Evolutionary conservation across 1,140 invertebrate genomes (phyloP).

Genomic region (Drosophila navojoa): DNA sequence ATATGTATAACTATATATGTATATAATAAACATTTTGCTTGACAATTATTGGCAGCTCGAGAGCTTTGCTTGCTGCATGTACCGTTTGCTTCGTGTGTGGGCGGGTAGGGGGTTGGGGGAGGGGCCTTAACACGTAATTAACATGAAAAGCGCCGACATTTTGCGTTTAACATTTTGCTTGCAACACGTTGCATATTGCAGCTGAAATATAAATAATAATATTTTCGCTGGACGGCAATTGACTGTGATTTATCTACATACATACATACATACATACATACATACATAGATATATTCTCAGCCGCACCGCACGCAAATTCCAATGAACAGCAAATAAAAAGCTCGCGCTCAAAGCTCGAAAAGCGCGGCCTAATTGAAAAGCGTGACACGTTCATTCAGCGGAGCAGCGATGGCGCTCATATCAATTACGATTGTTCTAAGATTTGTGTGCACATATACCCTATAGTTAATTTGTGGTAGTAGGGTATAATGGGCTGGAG

Average conservation of each 20-base stretch:
- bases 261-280: no score
- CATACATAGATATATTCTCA: slow-evolving; percentile 19
- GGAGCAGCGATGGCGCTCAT: slow-evolving; percentile 7
- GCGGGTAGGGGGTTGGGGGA: neutral
- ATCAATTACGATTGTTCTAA: slow-evolving; percentile 36
- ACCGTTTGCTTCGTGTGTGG: neutral
- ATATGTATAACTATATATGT: slow-evolving; percentile 16
- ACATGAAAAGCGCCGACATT: slow-evolving; percentile 67
- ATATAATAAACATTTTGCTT: slow-evolving; percentile 18
- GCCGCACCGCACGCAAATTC: neutral
- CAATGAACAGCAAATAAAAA: slow-evolving; percentile 20
- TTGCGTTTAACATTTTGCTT: slow-evolving; percentile 43
- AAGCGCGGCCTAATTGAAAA: slow-evolving; percentile 51
- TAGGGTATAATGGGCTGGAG: neutral
- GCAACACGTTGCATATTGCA: slow-evolving; percentile 38
- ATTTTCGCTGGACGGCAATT: neutral
- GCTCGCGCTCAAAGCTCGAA: slow-evolving; percentile 11
- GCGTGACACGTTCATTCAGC: slow-evolving; percentile 56
- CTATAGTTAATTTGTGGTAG: neutral
- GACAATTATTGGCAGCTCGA: slow-evolving; percentile 58
- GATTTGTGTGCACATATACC: slow-evolving; percentile 9
- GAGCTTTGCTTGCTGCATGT: slow-evolving; percentile 26
- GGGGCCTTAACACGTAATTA: slow-evolving; percentile 47
- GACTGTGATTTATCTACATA: slow-evolving; percentile 6
- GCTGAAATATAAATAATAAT: neutral